Conservation (phyloP, 2,797 vertebrate species). For the Heterohyrax brucei region DNA sequence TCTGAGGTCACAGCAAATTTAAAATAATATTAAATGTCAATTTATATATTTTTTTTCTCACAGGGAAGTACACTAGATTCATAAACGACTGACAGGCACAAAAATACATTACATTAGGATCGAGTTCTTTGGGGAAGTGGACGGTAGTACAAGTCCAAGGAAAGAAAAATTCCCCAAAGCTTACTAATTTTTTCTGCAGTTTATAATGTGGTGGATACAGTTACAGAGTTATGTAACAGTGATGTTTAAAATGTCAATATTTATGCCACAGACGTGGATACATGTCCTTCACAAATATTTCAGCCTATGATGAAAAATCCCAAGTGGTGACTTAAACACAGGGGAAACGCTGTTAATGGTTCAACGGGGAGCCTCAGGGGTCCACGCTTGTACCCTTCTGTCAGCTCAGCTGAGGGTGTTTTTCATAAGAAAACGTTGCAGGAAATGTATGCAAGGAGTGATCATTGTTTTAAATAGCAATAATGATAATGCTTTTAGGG, state of each 20-base stretch:
- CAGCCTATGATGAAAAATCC: not conserved
- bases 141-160: not conserved
- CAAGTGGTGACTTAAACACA: not conserved
- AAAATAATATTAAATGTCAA: not conserved
- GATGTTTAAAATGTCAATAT: not conserved
- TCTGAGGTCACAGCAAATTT: not conserved
- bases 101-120: not conserved
- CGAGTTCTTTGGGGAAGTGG: not conserved
- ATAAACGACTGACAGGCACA: not conserved
- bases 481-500: not conserved
- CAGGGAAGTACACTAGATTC: not conserved
- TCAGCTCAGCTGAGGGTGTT: not conserved
- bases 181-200: accelerated
- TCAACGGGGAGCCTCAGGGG: accelerated
- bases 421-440: not conserved
- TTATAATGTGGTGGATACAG: accelerated
- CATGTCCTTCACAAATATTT: not conserved
- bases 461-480: not conserved
- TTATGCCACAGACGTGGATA: not conserved
- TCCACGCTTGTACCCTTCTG: accelerated
- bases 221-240: too few relatives aligned
- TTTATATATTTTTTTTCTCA: not conserved
- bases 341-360: not conserved
- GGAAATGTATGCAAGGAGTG: not conserved
- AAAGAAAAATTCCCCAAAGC: too few relatives aligned